Base-by-base conservation (phyloP, 2,113 vertebrate genomes). In the Heloderma charlesbogerti region DNA sequence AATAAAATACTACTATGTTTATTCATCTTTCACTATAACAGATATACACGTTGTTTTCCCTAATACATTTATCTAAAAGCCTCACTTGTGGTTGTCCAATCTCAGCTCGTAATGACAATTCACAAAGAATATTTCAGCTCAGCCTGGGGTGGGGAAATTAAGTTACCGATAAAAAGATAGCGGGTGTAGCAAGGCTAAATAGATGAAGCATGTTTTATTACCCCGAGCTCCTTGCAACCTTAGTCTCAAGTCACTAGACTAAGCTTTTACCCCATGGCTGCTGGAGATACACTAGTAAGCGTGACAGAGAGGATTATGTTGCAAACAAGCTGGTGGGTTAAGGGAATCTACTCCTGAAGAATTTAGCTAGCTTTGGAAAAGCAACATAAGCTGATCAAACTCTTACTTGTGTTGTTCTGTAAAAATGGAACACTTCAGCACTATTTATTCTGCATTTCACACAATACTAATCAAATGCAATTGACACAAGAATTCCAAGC, bases 281-380 rank as follows among this genome's bases (percentile, higher is more conserved):
- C 0, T 90, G 0, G 31, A 75, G 72, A 77, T 51, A 77, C 25
- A 79, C n/a, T 69, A 67, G 60, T 86, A 54, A 86, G 83, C 45
- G 86, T 57, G 85, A 78, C 37, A 90, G 25, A 91, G 18, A 90
- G 22, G 45, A 86, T 87, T n/a, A 6, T 29, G 43, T 85, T 88
- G 89, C 31, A 94, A 71, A 84, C 87, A 85, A 89, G 77, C 45
- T 77, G 13, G 31, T 88, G 0, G n/a, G n/a, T 48, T 90, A 92
- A 83, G 3, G 34, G 4, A 80, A 77, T 90, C 27, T 91, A 77
- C 71, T 91, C 43, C 16, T 79, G 66, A 84, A 89, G 16, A 79
- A 54, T 40, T 63, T 57, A 71, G 27, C 40, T 54, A 74, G 69
- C 51, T 34, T 86, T 91, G 72, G 4, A 69, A 80, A 51, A 91